These are phyloP conservation scores for Lytechinus variegatus DNA, from an alignment of 35 echinoderm and acorn worm species.

Conservation along the genomic window DNA sequence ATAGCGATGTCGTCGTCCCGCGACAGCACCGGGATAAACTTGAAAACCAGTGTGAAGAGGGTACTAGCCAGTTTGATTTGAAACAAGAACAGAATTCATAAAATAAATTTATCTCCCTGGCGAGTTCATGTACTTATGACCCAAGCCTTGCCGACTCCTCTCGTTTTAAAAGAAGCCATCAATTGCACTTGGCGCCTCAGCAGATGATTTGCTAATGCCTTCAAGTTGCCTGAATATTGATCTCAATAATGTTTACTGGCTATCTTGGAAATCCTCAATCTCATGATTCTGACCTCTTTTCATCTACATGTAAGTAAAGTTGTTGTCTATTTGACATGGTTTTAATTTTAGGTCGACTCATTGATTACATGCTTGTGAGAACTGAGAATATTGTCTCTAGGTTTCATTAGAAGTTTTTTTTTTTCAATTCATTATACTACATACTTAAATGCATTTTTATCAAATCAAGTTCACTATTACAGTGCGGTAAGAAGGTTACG, in stretches of 20 bases:
- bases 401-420: too few relatives aligned
- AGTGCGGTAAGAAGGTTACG: too few relatives aligned
- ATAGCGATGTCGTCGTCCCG: too few relatives aligned
- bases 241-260: background rate
- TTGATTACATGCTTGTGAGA: background rate
- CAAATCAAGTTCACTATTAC: too few relatives aligned
- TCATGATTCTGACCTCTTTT: background rate
- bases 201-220: background rate
- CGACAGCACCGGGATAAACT: too few relatives aligned
- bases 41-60: too few relatives aligned
- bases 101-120: background rate
- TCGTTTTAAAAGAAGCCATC: background rate
- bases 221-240: conserved; percentile 3
- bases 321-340: background rate
- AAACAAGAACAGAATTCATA: background rate
- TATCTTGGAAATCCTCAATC: background rate
- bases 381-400: background rate
- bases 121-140: background rate
- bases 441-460: too few relatives aligned
- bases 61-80: background rate
- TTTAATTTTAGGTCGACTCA: background rate
- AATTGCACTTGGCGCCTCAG: background rate
- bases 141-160: background rate
- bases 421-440: too few relatives aligned
- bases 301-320: background rate